These are phyloP conservation scores for Gambelia wislizenii DNA, from an alignment of 2,797 vertebrate genomes.

Conservation along the genomic window DNA sequence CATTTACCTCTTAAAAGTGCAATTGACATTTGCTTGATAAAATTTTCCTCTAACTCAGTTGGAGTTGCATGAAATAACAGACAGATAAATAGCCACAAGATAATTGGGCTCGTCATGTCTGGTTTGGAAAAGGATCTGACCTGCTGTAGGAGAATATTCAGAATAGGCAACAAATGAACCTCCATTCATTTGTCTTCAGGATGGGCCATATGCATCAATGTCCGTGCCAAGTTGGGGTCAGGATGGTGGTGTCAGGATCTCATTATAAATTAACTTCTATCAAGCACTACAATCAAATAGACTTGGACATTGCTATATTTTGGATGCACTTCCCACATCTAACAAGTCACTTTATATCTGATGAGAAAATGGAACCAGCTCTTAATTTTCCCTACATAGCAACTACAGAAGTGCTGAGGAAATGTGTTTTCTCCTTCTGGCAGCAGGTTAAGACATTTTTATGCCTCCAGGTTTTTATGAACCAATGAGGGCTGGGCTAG, in stretches of 20 bases:
- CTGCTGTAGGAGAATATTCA: slow-evolving; percentile 10
- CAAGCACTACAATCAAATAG: background rate
- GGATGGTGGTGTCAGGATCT: background rate
- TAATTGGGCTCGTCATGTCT: background rate
- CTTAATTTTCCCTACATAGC: background rate
- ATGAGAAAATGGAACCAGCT: slow-evolving; percentile 1
- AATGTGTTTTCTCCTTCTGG: background rate
- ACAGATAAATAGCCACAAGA: background rate
- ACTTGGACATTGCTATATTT: background rate
- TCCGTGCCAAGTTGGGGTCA: background rate
- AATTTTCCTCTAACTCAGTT: background rate
- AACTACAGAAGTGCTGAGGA: background rate
- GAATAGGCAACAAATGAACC: background rate
- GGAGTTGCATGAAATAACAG: accelerated
- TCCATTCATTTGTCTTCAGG: background rate
- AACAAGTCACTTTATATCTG: background rate
- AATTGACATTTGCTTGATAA: background rate
- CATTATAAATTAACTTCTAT: background rate
- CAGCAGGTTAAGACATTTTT: too few species aligned
- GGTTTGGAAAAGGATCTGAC: background rate
- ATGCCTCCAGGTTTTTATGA: too few species aligned
- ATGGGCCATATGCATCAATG: slow-evolving; percentile 6
- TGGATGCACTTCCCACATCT: background rate
- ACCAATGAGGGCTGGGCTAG: too few species aligned
- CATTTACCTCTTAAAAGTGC: background rate